Evolutionary conservation across 2,888 invertebrate species (phyloP), one percentile per base, ranked within the genome.

Genomic region (Eutolmus rufibarbis): DNA sequence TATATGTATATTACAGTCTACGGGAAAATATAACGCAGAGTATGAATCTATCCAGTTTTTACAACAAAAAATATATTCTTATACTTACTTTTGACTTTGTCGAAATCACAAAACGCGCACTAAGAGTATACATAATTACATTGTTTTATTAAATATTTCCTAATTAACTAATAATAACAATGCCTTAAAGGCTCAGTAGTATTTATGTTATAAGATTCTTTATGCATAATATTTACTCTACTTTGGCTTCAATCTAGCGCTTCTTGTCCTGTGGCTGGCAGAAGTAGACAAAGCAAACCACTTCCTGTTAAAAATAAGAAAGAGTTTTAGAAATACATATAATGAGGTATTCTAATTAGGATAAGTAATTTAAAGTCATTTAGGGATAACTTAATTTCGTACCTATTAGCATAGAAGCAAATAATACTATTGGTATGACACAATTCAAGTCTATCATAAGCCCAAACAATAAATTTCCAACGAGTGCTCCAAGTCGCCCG

Each of bases 361-460:
- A 7, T 34, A 34, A 34, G 4, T 31, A 31, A 31, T 7, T 37
- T 8, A 37, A 37, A 37, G 5, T 37, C 8, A 37, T 8, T 37
- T 37, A 8, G 7, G 8, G 1, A 40, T 12, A 40, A 40, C 1
- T 14, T 4, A 74, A 74, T 56, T 23, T 28, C 95, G 95, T 92
- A 96, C 96, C 93, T 90, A 96, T 95, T 88, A 97, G 93, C 94
- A 96, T 95, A 90, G 94, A 94, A 89, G 96, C 94, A 92, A 96
- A 96, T 87, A 96, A 91, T 74, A 95, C 94, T 87, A 97, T 95
- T 37, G 96, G 96, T 89, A 97, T 93, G 87, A 95, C 95, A 91
- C 96, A 96, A 91, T 96, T 96, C 90, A 96, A 94, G 93, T 96
- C 96, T 90, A 96, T 96, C 89, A 96, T 94, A 92, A 96, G 96